Evolutionary conservation across 2,888 invertebrate species (phyloP).

Genomic region (Campoletis raptor): DNA sequence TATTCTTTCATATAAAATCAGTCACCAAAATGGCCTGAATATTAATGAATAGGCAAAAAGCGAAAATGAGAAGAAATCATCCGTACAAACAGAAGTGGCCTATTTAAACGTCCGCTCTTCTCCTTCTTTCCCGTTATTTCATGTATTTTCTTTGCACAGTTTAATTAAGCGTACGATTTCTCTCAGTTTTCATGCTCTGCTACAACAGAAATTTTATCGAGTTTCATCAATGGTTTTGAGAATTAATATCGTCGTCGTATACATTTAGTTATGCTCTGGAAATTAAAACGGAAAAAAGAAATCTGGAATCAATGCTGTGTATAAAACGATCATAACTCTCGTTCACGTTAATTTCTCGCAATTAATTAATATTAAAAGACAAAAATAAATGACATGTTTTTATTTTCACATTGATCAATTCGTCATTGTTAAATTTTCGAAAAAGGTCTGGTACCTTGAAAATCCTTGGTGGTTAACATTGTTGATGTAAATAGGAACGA

Average conservation of each 20-base stretch:
- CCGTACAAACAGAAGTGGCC: constrained; percentile 23
- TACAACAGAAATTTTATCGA: constrained; percentile 8
- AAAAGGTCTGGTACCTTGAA: not conserved
- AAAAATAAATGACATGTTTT: not conserved
- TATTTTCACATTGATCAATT: not conserved
- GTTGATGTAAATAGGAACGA: not conserved
- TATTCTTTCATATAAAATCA: not conserved
- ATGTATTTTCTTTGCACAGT: constrained; percentile 3
- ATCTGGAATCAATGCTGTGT: not conserved
- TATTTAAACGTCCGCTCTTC: constrained; percentile 13
- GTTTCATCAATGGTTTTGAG: constrained; percentile 23
- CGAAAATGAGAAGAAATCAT: not conserved
- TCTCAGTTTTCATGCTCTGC: not conserved
- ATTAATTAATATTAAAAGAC: not conserved
- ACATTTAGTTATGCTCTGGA: not conserved
- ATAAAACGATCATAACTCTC: not conserved
- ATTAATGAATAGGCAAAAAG: constrained; percentile 1
- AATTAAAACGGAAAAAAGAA: not conserved
- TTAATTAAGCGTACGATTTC: constrained; percentile 47
- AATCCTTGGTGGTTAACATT: not conserved
- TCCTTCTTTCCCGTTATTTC: not conserved
- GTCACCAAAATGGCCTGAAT: not conserved
- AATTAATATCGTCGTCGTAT: not conserved
- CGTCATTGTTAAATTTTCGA: not conserved
- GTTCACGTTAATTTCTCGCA: not conserved